A percentile compares a stretch with the other conserved stretches of the same genome.
Conservation (phyloP, 2,113 vertebrate genomes). For the Poeciliopsis turrubarensis region DNA sequence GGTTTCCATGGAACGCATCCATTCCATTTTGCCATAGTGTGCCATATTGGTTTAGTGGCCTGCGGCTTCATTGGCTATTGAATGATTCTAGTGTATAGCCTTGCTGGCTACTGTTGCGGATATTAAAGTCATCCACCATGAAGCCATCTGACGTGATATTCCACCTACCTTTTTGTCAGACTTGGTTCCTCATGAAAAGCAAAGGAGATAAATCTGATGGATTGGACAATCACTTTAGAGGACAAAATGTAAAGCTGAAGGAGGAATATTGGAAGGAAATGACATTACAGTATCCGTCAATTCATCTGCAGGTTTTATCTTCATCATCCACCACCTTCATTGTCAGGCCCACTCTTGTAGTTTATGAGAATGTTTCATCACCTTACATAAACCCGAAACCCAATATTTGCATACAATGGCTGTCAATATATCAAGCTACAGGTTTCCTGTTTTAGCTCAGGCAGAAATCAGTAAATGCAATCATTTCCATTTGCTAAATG, state of each 20-base stretch:
- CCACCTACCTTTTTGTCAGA: constrained; percentile 58
- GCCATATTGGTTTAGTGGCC: constrained; percentile 75
- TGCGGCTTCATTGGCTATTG: constrained; percentile 72
- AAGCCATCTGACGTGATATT: constrained; percentile 72
- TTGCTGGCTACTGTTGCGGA: constrained; percentile 69
- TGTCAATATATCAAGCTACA: neutral
- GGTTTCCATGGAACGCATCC: constrained; percentile 71
- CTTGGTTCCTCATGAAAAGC: constrained; percentile 52
- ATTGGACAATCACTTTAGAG: constrained; percentile 57
- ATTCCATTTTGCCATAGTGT: constrained; percentile 72
- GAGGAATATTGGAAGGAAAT: constrained; percentile 12
- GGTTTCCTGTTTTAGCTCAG: neutral
- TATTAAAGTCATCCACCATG: constrained; percentile 81
- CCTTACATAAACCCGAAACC: neutral
- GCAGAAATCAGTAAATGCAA: neutral
- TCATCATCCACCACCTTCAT: constrained; percentile 4
- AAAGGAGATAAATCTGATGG: constrained; percentile 58
- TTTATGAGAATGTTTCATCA: neutral
- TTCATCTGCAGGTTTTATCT: constrained; percentile 19
- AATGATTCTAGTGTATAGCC: constrained; percentile 72
- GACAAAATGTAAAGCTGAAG: constrained; percentile 32
- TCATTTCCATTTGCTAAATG: neutral
- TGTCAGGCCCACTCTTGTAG: neutral
- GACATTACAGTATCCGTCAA: constrained; percentile 21
- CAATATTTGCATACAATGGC: neutral